Base-by-base conservation (phyloP, 64 coral and sea anemone genomes). In the Actinia tenebrosa region DNA sequence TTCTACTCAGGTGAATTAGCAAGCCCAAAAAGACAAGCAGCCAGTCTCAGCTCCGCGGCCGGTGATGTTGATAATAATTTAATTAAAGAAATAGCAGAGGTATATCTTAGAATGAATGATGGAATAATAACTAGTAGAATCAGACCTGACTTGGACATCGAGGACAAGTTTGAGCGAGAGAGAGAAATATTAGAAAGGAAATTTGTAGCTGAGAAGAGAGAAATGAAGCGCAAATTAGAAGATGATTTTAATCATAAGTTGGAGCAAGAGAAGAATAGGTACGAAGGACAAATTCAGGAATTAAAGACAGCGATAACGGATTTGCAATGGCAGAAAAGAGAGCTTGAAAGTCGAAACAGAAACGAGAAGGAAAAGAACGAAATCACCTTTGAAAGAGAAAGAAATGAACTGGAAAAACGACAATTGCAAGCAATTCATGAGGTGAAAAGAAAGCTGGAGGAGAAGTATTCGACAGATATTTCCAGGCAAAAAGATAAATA, bases 121-220 rank as follows among this genome's bases (percentile, higher is more conserved):
- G 86, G 93, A 19, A 56, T 81, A 18, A 62, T 93, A 61, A 92
- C 93, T 13, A 93, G 97, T 64, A 53, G 89, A 56, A 87, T 99
- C 10, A 87, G 93, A 9, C 97, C 93, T 54, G 97, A 99, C 43
- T 84, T 99, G 17, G 97, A 99, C 56, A 66, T 99, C 5, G 97
- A 99, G 83, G 97, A 99, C 82, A 99, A 95, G 92, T 92, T 89
- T 71, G 97, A 99, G 45, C 83, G 91, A 72, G 93, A 99, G 83
- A 84, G 86, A 69, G 93, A 99, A 53, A 84, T 88, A 42, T 71
- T 99, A 4, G 93, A 99, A 45, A 87, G 91, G 68, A 86, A 84
- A 78, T 93, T 95, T 75, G 53, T 86, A 17, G 83, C 91, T 2
- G 97, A 99, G 37, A 99, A 93, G 84, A 68, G 91, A n/a, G 89